Conservation (phyloP, 2,113 vertebrate species). For the Pseudorectes ferrugineus region DNA sequence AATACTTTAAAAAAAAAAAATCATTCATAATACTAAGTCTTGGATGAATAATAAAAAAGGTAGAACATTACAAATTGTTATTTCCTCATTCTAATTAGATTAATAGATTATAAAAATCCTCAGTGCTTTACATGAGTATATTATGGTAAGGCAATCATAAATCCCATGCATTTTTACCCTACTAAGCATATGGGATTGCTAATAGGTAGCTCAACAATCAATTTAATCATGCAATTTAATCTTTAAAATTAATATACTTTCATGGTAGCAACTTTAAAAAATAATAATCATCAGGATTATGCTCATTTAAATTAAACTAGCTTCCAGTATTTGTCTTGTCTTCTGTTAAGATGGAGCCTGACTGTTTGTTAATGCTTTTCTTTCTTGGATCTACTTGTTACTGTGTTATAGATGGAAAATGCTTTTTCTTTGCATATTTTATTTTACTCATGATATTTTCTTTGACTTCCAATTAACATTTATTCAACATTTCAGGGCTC, state of each 20-base stretch:
- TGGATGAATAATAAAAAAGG: slow-evolving; percentile 39
- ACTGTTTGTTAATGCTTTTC: background rate
- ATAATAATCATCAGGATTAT: background rate
- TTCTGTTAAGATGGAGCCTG: background rate
- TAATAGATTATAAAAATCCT: slow-evolving; percentile 35
- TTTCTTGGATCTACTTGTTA: background rate
- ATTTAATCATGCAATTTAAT: slow-evolving; percentile 31
- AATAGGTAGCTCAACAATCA: slow-evolving; percentile 21
- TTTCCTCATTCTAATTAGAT: slow-evolving; percentile 46
- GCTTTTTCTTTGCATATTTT: background rate
- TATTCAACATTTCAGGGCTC: slow-evolving; percentile 18
- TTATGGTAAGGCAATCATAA: background rate
- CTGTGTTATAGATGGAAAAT: background rate
- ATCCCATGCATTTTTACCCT: background rate
- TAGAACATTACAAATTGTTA: slow-evolving; percentile 3
- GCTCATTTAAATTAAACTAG: slow-evolving; percentile 14
- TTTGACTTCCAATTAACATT: slow-evolving; percentile 56
- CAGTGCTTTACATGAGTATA: background rate
- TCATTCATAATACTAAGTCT: background rate
- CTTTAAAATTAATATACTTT: slow-evolving; percentile 53
- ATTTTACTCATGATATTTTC: slow-evolving; percentile 24
- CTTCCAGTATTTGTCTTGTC: background rate
- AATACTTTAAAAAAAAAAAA: background rate
- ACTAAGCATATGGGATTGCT: background rate
- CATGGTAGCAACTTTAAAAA: slow-evolving; percentile 31